These are phyloP conservation scores for Apodemus speciosus DNA, from an alignment of 2,113 vertebrate species.

Conservation along the genomic window DNA sequence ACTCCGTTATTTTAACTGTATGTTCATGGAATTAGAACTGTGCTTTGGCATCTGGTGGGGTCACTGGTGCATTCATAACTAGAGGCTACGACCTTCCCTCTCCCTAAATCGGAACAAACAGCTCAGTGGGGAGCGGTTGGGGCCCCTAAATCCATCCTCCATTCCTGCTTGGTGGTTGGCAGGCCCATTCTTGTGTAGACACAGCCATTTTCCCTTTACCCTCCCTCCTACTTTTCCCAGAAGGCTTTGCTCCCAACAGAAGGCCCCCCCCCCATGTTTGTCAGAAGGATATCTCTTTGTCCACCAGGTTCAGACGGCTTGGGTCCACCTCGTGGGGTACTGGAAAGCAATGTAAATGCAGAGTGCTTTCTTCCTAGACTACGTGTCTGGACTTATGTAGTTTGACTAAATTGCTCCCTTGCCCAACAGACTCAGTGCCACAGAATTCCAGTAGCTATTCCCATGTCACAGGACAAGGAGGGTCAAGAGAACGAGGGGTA, in stretches of 20 bases:
- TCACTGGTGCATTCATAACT: neutral
- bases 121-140: too few relatives aligned
- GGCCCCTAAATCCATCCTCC: neutral
- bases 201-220: neutral
- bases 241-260: neutral
- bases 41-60: neutral
- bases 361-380: constrained; percentile 61
- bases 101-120: neutral
- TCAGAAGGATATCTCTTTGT: neutral
- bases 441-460: constrained; percentile 71
- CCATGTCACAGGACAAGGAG: neutral
- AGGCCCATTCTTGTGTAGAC: neutral
- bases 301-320: neutral
- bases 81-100: neutral
- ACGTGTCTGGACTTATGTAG: constrained; percentile 64
- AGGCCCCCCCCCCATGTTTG: neutral
- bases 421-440: constrained; percentile 63
- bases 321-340: neutral
- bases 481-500: constrained; percentile 16
- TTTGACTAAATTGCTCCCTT: constrained; percentile 65
- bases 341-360: neutral
- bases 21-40: neutral
- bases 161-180: neutral
- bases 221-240: neutral
- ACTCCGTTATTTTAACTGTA: neutral